phyloP scores from a whole-genome alignment of 2,113 vertebrate species.

The Perognathus longimembris region DNA sequence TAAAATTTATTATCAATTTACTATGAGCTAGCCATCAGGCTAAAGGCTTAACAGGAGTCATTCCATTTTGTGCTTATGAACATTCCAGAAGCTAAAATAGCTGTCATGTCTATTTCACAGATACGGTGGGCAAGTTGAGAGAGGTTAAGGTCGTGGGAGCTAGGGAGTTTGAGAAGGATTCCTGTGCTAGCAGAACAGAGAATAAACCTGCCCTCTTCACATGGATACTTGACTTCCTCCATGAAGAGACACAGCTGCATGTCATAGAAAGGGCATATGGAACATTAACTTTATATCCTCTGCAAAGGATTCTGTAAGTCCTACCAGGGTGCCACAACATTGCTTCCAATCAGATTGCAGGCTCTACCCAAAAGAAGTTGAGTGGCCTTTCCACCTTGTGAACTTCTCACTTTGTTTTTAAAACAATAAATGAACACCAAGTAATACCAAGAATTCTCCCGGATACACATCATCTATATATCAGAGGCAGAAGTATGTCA shows the following conservation, averaged over 20 bases:
- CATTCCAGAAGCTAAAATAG: background rate
- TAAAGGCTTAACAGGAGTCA: background rate
- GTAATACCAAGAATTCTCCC: background rate
- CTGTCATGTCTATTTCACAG: background rate
- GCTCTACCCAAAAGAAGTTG: background rate
- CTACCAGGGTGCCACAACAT: background rate
- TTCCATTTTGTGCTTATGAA: background rate
- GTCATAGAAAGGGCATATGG: background rate
- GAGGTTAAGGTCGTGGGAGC: background rate
- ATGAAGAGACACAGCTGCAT: background rate
- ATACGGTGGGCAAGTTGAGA: background rate
- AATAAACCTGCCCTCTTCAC: background rate
- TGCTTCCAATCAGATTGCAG: background rate
- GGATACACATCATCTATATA: background rate
- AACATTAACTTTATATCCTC: conserved; percentile 27
- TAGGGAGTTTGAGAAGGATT: background rate
- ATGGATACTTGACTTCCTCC: background rate
- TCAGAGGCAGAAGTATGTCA: background rate
- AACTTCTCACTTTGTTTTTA: conserved; percentile 37
- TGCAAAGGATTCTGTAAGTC: background rate
- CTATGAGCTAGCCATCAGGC: background rate
- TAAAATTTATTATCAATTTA: background rate
- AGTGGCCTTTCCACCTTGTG: conserved; percentile 43
- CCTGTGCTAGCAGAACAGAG: background rate
- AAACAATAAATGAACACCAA: conserved; percentile 62